These are phyloP conservation scores for Sebastes steindachneri DNA, from an alignment of 2,797 vertebrate species.

Conservation along the genomic window DNA sequence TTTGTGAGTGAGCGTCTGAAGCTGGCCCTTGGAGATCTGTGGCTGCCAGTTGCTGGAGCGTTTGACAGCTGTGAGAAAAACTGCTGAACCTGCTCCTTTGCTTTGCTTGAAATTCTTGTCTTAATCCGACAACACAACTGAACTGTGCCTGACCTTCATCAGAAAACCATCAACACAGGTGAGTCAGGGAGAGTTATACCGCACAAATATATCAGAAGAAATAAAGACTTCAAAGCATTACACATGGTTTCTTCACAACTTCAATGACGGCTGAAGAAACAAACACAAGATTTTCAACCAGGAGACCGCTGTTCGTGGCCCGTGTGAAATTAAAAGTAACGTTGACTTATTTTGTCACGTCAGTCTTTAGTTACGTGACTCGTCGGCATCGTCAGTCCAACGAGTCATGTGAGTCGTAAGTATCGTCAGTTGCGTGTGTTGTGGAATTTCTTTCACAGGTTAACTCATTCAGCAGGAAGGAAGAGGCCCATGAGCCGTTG, in stretches of 20 bases:
- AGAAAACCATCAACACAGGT: constrained; percentile 5
- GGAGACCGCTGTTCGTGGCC: no score
- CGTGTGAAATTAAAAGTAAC: no score
- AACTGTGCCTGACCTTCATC: constrained; percentile 2
- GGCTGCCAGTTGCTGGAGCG: not conserved
- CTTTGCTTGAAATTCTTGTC: not conserved
- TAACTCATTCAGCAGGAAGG: no score
- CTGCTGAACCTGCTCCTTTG: constrained; percentile 13
- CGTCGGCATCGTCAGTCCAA: no score
- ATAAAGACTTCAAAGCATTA: not conserved
- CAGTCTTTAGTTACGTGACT: no score
- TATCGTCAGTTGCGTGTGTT: no score
- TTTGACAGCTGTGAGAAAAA: constrained; percentile 25
- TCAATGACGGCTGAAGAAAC: not conserved
- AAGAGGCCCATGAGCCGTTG: no score
- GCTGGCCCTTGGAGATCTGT: not conserved
- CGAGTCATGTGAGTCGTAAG: no score
- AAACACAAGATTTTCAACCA: no score
- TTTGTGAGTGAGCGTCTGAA: constrained; percentile 6
- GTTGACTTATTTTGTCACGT: no score
- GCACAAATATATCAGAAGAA: not conserved
- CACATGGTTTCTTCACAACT: not conserved
- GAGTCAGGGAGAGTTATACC: not conserved
- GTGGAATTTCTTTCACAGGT: no score
- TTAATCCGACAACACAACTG: not conserved